phyloP scores from a whole-genome alignment of 2,888 invertebrate genomes.

The Orthosia gracilis region DNA sequence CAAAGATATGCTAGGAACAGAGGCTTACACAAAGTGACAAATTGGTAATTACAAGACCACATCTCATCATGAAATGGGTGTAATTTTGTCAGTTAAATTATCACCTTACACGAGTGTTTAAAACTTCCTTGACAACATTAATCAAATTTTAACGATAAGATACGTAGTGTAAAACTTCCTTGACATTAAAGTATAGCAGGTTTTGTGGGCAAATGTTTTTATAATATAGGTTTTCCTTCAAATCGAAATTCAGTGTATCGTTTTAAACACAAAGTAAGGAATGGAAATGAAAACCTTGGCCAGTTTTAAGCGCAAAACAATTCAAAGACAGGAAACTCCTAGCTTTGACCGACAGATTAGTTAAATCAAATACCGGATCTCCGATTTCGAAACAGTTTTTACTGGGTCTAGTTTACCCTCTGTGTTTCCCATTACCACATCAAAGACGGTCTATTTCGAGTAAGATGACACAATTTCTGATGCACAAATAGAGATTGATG shows the following conservation, averaged over 20 bases:
- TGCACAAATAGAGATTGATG: not conserved
- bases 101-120: slow-evolving; percentile 8
- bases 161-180: slow-evolving; percentile 21
- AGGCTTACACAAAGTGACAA: not conserved
- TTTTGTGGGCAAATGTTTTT: not conserved
- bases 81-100: slow-evolving; percentile 1
- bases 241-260: not conserved
- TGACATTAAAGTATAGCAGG: not conserved
- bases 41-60: not conserved
- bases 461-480: slow-evolving; percentile 23
- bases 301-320: not conserved
- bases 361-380: slow-evolving; percentile 4
- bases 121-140: slow-evolving; percentile 31
- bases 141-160: slow-evolving; percentile 24
- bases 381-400: slow-evolving; percentile 2
- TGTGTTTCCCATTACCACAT: slow-evolving; percentile 17
- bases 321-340: not conserved
- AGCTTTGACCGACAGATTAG: not conserved
- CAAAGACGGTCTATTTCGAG: slow-evolving; percentile 29
- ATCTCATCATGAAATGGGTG: not conserved
- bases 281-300: not conserved
- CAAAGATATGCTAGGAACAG: not conserved
- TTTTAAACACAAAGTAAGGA: not conserved
- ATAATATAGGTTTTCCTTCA: not conserved
- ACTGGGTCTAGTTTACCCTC: slow-evolving; percentile 1